Evolutionary conservation across 2,888 invertebrate genomes (phyloP).

Genomic region (Chrysopilus asiliformis): DNA sequence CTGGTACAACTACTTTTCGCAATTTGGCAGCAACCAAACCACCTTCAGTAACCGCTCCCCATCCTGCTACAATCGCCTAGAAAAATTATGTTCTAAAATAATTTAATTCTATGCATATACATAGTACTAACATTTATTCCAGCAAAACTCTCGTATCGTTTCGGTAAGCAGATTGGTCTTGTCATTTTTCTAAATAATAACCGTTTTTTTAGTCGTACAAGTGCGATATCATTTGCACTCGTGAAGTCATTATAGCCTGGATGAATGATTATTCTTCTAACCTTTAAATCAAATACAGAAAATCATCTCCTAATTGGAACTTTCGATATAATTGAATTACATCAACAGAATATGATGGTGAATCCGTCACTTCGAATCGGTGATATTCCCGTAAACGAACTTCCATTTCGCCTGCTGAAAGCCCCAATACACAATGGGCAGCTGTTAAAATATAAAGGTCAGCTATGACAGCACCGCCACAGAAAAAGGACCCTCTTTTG

Average conservation of each 20-base stretch:
- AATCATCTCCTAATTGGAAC: too few species aligned
- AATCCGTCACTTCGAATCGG: too few species aligned
- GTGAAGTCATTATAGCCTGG: too few species aligned
- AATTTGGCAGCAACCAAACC: not conserved
- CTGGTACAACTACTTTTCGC: not conserved
- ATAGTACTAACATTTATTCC: constrained; percentile 10
- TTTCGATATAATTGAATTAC: too few species aligned
- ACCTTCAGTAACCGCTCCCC: not conserved
- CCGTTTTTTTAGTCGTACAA: not conserved
- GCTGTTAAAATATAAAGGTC: constrained; percentile 24
- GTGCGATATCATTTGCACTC: too few species aligned
- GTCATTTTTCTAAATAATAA: constrained; percentile 26
- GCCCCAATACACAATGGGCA: constrained; percentile 30
- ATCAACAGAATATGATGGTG: too few species aligned
- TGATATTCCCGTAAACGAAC: too few species aligned
- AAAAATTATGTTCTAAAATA: too few species aligned
- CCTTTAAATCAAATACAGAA: too few species aligned
- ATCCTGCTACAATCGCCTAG: not conserved
- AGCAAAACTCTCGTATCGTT: constrained; percentile 37
- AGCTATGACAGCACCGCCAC: constrained; percentile 3
- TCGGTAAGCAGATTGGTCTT: constrained; percentile 59
- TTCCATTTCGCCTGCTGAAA: too few species aligned
- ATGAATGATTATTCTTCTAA: too few species aligned
- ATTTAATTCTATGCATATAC: too few species aligned
- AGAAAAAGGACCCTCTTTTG: constrained; percentile 30